A percentile compares a stretch with the other conserved stretches of the same genome.
These are phyloP conservation scores for Virgularia gustaviana DNA, from an alignment of 92 coral and sea anemone genomes.

Conservation along the genomic window DNA sequence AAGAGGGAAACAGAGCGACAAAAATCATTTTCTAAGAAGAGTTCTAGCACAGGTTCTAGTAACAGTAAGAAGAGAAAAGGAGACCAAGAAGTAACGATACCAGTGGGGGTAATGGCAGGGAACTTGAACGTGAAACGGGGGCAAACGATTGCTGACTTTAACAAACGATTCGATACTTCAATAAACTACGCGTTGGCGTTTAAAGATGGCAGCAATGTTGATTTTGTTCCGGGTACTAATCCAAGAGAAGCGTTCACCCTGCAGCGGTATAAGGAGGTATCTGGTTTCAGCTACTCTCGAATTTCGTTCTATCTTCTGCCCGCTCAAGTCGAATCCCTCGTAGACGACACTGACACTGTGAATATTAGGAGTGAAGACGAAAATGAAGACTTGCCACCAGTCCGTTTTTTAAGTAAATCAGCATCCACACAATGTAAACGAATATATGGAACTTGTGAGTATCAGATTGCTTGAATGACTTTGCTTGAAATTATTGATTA, in stretches of 20 bases:
- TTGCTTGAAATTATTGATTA: neutral
- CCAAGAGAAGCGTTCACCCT: slow-evolving; percentile 53
- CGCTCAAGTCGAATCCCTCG: slow-evolving; percentile 3
- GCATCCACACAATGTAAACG: neutral
- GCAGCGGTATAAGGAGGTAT: slow-evolving; percentile 51
- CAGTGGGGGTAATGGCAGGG: slow-evolving; percentile 55
- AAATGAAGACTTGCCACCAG: slow-evolving; percentile 7
- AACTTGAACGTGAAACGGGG: slow-evolving; percentile 54
- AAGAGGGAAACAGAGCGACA: slow-evolving; percentile 36
- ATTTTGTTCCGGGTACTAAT: slow-evolving; percentile 50
- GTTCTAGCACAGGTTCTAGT: neutral
- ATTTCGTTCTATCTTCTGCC: slow-evolving; percentile 48
- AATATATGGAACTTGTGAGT: neutral
- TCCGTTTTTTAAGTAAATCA: neutral
- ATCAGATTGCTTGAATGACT: neutral
- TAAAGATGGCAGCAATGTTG: slow-evolving; percentile 55
- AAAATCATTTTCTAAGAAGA: slow-evolving; percentile 22
- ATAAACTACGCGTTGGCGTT: slow-evolving; percentile 16
- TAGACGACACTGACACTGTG: neutral
- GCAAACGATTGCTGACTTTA: slow-evolving; percentile 40
- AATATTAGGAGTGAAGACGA: neutral
- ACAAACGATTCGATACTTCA: slow-evolving; percentile 44
- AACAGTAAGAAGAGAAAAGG: slow-evolving; percentile 39
- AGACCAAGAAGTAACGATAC: slow-evolving; percentile 47
- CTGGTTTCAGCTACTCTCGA: slow-evolving; percentile 56